Percentiles rank a stretch among this genome's conserved stretches.
Conservation (phyloP, 1,140 invertebrate species). For the Drosophila tristis region DNA sequence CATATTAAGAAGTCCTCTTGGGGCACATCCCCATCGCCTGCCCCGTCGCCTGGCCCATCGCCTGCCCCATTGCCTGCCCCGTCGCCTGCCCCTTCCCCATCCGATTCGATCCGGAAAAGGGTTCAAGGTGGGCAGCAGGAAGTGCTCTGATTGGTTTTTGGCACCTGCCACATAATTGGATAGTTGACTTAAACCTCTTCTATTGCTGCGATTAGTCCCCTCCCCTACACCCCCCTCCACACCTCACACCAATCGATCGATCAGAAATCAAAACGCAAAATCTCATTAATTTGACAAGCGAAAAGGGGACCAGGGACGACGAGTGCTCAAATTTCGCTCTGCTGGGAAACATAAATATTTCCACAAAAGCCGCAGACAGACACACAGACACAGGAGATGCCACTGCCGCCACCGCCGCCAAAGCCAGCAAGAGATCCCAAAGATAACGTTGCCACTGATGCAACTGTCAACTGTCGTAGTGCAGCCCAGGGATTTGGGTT, state of each 20-base stretch:
- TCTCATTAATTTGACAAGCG: constrained; percentile 77
- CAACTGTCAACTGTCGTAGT: constrained; percentile 59
- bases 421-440: constrained; percentile 31
- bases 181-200: constrained; percentile 20
- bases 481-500: too few relatives aligned
- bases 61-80: too few relatives aligned
- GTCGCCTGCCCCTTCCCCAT: too few relatives aligned
- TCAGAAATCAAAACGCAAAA: constrained; percentile 77
- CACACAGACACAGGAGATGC: constrained; percentile 19
- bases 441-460: constrained; percentile 61
- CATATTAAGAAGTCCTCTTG: constrained; percentile 52
- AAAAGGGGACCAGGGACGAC: constrained; percentile 2
- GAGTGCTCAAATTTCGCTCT: constrained; percentile 37
- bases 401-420: background rate
- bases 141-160: background rate
- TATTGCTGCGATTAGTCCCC: constrained; percentile 2
- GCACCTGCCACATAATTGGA: constrained; percentile 47
- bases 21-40: too few relatives aligned
- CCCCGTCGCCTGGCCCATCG: too few relatives aligned
- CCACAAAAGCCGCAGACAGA: constrained; percentile 42
- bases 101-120: too few relatives aligned
- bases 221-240: background rate
- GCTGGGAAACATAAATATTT: constrained; percentile 78
- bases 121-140: background rate
- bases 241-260: constrained; percentile 57